These are phyloP conservation scores for Loriculus beryllinus DNA, from an alignment of 2,797 vertebrate genomes.

Conservation along the genomic window DNA sequence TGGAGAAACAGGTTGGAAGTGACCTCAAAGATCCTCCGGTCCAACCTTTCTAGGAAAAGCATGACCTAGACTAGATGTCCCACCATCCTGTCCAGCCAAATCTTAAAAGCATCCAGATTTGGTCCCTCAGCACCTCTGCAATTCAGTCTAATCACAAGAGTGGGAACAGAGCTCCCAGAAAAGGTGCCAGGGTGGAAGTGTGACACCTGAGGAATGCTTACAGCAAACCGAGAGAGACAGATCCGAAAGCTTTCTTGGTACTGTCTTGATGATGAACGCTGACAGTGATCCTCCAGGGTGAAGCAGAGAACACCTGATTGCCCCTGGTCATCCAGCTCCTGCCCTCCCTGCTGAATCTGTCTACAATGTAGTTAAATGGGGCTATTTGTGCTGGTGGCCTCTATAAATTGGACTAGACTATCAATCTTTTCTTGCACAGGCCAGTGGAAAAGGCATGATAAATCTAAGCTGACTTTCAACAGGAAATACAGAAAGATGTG, in stretches of 20 bases:
- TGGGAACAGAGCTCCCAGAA: not conserved
- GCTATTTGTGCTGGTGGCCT: constrained; percentile 26
- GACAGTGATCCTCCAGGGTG: constrained; percentile 1
- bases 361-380: constrained; percentile 38
- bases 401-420: constrained; percentile 29
- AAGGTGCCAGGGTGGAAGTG: not conserved
- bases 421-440: constrained; percentile 43
- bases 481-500: not conserved
- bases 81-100: not conserved
- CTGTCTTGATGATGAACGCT: not conserved
- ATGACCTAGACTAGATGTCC: not conserved
- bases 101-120: not conserved
- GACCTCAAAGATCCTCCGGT: not conserved
- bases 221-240: not conserved
- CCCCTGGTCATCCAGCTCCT: constrained; percentile 13
- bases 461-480: constrained; percentile 41
- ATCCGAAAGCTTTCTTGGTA: not conserved
- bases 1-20: not conserved
- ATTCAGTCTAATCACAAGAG: not conserved
- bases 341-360: not conserved
- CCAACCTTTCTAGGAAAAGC: not conserved
- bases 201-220: not conserved
- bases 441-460: constrained; percentile 35
- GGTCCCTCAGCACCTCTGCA: not conserved
- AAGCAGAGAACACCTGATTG: constrained; percentile 20